These are phyloP conservation scores for Drosophila fuyamai DNA, from an alignment of 1,140 invertebrate species.

Conservation along the genomic window DNA sequence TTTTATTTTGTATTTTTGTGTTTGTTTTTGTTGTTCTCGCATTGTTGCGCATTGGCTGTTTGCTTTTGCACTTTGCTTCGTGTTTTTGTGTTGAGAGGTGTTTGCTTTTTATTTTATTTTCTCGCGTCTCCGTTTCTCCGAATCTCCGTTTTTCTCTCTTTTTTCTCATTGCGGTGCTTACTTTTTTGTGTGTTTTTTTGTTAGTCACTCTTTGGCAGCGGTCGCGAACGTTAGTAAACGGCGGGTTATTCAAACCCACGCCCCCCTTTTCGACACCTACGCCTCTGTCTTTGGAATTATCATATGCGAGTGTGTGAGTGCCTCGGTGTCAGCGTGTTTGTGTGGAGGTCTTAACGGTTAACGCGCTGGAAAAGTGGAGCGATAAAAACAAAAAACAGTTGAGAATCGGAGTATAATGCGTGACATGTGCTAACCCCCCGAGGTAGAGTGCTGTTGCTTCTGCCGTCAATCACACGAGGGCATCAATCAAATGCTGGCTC, in stretches of 20 bases:
- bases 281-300: constrained; percentile 38
- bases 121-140: constrained; percentile 8
- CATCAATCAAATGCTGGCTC: constrained; percentile 68
- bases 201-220: constrained; percentile 79
- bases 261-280: constrained; percentile 24
- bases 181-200: constrained; percentile 50
- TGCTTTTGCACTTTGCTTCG: constrained; percentile 67
- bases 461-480: constrained; percentile 59
- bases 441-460: constrained; percentile 58
- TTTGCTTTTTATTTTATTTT: constrained; percentile 30
- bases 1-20: constrained; percentile 32
- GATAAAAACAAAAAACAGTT: constrained; percentile 33
- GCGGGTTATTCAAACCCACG: constrained; percentile 45
- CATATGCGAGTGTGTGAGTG: constrained; percentile 44
- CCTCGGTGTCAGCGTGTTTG: constrained; percentile 19
- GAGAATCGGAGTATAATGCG: constrained; percentile 46
- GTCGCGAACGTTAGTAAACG: constrained; percentile 70
- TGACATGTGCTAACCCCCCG: constrained; percentile 43
- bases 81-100: constrained; percentile 42
- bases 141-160: constrained; percentile 21
- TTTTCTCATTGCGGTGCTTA: constrained; percentile 33
- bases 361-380: constrained; percentile 38
- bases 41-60: constrained; percentile 53
- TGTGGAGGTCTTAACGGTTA: constrained; percentile 45
- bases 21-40: constrained; percentile 35